Percentiles rank a stretch among this genome's conserved stretches.
phyloP scores from a whole-genome alignment of 2,113 vertebrate genomes.

The Neodontobutis hainanensis region DNA sequence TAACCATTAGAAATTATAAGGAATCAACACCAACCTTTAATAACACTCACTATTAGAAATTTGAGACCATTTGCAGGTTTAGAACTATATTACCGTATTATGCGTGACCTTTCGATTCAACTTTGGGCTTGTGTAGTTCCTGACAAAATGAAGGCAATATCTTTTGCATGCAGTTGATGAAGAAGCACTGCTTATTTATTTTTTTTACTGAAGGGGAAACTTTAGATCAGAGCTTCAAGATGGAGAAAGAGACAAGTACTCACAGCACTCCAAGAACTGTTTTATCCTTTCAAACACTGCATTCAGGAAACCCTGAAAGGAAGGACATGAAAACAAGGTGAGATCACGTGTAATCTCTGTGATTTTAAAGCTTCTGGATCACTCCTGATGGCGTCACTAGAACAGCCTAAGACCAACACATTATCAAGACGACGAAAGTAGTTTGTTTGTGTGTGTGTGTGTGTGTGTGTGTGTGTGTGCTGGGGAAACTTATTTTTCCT shows the following conservation, averaged over 20 bases:
- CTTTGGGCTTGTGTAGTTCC: background rate
- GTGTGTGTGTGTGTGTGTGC: background rate
- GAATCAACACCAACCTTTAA: slow-evolving; percentile 51
- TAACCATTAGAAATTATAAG: slow-evolving; percentile 11
- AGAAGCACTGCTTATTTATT: slow-evolving; percentile 5
- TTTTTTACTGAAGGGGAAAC: slow-evolving; percentile 24
- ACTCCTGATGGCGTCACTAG: slow-evolving; percentile 42
- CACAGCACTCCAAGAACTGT: slow-evolving; percentile 95
- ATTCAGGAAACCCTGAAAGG: slow-evolving; percentile 88
- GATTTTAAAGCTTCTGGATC: slow-evolving; percentile 51
- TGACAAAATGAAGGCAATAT: slow-evolving; percentile 8
- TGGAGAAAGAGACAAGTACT: slow-evolving; percentile 75
- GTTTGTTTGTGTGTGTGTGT: background rate
- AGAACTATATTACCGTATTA: background rate
- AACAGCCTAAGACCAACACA: slow-evolving; percentile 25
- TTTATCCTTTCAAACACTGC: slow-evolving; percentile 91
- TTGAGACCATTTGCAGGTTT: no score
- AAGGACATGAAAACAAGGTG: slow-evolving; percentile 36
- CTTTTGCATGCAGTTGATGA: slow-evolving; percentile 8
- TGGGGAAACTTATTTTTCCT: slow-evolving; percentile 26
- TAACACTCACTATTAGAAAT: no score
- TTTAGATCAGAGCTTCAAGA: slow-evolving; percentile 20
- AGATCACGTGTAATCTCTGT: slow-evolving; percentile 48
- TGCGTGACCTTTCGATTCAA: slow-evolving; percentile 33
- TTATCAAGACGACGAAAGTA: slow-evolving; percentile 29